Evolutionary conservation across 2,888 invertebrate species (phyloP).

Genomic region (Drosophila prolongata): DNA sequence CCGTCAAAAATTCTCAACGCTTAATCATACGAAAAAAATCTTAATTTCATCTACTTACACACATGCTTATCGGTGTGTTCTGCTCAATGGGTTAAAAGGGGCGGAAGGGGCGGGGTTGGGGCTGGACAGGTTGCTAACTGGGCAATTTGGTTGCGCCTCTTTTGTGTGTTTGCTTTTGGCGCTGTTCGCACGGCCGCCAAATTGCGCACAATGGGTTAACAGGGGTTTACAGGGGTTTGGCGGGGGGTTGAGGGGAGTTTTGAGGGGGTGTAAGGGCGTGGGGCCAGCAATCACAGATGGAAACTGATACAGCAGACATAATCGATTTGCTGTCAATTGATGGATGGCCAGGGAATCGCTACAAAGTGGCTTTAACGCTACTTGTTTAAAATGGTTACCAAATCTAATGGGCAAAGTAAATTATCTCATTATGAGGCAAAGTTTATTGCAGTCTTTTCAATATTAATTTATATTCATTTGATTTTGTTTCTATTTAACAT

Average conservation of each 20-base stretch:
- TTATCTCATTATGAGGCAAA: conserved; percentile 7
- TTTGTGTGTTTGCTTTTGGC: conserved; percentile 65
- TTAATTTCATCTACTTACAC: conserved; percentile 74
- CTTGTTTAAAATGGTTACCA: neutral
- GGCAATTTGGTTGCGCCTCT: conserved; percentile 72
- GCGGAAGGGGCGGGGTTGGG: conserved; percentile 34
- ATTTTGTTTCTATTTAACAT: too few species aligned
- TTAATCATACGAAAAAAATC: conserved; percentile 70
- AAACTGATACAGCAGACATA: conserved; percentile 37
- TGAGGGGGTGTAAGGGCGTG: neutral
- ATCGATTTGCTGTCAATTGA: conserved; percentile 39
- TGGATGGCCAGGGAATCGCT: conserved; percentile 24
- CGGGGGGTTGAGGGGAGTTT: neutral
- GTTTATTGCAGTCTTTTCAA: too few species aligned
- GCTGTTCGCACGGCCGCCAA: conserved; percentile 65
- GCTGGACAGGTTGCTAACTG: conserved; percentile 67
- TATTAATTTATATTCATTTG: too few species aligned
- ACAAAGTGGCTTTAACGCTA: conserved; percentile 13
- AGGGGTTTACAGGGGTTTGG: neutral
- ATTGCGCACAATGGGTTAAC: conserved; percentile 32
- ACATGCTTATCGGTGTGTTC: conserved; percentile 41
- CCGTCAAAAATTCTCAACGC: conserved; percentile 73
- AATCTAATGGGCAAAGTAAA: conserved; percentile 11
- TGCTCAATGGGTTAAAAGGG: conserved; percentile 16
- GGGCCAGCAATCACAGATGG: conserved; percentile 21